phyloP scores from a whole-genome alignment of 1,140 invertebrate genomes.

The Atta texana region DNA sequence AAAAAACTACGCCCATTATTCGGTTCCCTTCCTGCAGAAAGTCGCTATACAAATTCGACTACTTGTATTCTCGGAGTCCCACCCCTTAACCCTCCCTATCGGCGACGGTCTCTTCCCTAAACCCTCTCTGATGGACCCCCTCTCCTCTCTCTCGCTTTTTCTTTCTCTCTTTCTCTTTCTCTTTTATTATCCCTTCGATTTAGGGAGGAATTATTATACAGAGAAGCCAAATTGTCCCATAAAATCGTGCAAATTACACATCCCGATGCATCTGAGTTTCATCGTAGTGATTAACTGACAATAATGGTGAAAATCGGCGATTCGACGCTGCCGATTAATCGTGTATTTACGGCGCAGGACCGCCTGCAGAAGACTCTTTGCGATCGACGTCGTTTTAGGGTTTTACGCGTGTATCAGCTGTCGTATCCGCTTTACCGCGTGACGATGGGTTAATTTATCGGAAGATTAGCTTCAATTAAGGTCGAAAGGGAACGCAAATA shows the following conservation, averaged over 20 bases:
- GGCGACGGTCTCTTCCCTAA: constrained; percentile 38
- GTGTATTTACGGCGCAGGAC: constrained; percentile 21
- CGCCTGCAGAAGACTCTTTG: constrained; percentile 34
- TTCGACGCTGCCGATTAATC: constrained; percentile 46
- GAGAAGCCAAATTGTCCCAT: constrained; percentile 61
- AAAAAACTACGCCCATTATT: constrained; percentile 62
- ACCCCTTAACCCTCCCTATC: constrained; percentile 47
- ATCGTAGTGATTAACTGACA: constrained; percentile 62
- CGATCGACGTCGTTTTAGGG: constrained; percentile 37
- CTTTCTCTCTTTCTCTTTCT: constrained; percentile 5
- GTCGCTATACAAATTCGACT: constrained; percentile 60
- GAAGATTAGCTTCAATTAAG: constrained; percentile 40
- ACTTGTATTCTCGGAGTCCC: constrained; percentile 34
- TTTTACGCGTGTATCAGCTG: constrained; percentile 49
- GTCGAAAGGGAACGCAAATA: neutral
- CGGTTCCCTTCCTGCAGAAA: constrained; percentile 56
- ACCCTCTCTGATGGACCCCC: neutral
- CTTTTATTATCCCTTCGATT: constrained; percentile 39
- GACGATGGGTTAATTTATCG: constrained; percentile 54
- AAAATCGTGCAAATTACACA: constrained; percentile 73
- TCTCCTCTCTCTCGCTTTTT: neutral
- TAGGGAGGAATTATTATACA: constrained; percentile 58
- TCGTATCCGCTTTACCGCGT: constrained; percentile 28
- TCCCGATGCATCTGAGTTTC: constrained; percentile 56
- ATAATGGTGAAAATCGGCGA: constrained; percentile 71